Conservation (phyloP, 1,140 invertebrate genomes). For the Ostrea edulis region DNA sequence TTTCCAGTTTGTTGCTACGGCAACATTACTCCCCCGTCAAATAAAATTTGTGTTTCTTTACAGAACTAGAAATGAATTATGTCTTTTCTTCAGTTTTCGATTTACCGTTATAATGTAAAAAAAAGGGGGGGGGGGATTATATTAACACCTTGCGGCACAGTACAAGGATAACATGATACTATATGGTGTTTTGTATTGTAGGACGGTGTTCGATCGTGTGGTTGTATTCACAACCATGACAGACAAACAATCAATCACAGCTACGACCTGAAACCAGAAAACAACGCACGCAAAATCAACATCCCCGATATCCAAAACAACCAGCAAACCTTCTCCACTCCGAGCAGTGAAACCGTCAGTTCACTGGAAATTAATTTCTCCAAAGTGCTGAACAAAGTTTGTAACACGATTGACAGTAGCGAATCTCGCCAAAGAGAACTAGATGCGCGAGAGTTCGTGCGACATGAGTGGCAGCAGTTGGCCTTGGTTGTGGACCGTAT, state of each 20-base stretch:
- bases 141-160: too few relatives aligned
- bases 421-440: slow-evolving; percentile 85
- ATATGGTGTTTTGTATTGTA: background rate
- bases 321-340: background rate
- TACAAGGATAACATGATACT: background rate
- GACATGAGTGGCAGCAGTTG: slow-evolving; percentile 89
- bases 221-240: background rate
- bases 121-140: too few relatives aligned
- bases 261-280: slow-evolving; percentile 4
- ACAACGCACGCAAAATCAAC: slow-evolving; percentile 3
- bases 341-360: background rate
- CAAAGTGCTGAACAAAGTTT: slow-evolving; percentile 84
- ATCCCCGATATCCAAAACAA: background rate
- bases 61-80: too few relatives aligned
- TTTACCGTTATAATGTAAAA: too few relatives aligned
- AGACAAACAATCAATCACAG: background rate
- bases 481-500: slow-evolving; percentile 86
- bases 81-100: too few relatives aligned
- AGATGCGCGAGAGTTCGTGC: slow-evolving; percentile 84
- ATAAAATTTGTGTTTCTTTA: too few relatives aligned
- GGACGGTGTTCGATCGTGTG: background rate
- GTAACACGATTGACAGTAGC: slow-evolving; percentile 87
- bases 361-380: slow-evolving; percentile 78
- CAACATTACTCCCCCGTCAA: too few relatives aligned
- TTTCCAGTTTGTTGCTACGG: too few relatives aligned